phyloP scores from a whole-genome alignment of 1,140 invertebrate genomes.

The Drosophila subpulchrella region DNA sequence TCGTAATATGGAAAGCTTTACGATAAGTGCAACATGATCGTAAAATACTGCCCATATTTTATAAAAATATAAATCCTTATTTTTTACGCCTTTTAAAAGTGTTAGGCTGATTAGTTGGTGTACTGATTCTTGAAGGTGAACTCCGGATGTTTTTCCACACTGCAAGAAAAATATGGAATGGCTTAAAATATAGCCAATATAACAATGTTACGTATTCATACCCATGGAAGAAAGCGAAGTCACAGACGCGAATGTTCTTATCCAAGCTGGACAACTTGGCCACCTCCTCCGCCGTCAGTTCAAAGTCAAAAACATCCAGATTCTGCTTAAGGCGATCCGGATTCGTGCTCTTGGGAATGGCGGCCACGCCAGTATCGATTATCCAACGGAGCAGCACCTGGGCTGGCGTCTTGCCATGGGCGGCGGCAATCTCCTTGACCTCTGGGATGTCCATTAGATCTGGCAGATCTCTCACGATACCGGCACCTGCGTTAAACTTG shows the following conservation, averaged over 20 bases:
- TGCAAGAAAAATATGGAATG: slow-evolving; percentile 86
- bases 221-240: slow-evolving; percentile 87
- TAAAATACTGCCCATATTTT: not conserved
- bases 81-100: too few species aligned
- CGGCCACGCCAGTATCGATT: slow-evolving; percentile 89
- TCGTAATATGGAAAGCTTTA: too few species aligned
- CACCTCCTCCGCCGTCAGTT: slow-evolving; percentile 86
- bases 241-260: slow-evolving; percentile 88
- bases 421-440: slow-evolving; percentile 88
- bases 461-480: slow-evolving; percentile 85
- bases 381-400: slow-evolving; percentile 92
- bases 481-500: slow-evolving; percentile 84
- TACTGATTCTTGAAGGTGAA: slow-evolving; percentile 85
- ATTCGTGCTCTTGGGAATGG: slow-evolving; percentile 94
- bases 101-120: slow-evolving; percentile 45
- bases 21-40: not conserved
- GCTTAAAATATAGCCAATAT: not conserved
- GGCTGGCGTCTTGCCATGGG: slow-evolving; percentile 89
- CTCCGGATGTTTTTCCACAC: slow-evolving; percentile 88
- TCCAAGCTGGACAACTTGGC: slow-evolving; percentile 86
- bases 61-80: not conserved
- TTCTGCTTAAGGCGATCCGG: slow-evolving; percentile 89
- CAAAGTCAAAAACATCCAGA: slow-evolving; percentile 88
- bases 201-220: slow-evolving; percentile 33
- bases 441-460: slow-evolving; percentile 89